Percentiles rank a stretch among this genome's conserved stretches.
Conservation (phyloP, 2,113 vertebrate genomes). For the Cathartes aura region DNA sequence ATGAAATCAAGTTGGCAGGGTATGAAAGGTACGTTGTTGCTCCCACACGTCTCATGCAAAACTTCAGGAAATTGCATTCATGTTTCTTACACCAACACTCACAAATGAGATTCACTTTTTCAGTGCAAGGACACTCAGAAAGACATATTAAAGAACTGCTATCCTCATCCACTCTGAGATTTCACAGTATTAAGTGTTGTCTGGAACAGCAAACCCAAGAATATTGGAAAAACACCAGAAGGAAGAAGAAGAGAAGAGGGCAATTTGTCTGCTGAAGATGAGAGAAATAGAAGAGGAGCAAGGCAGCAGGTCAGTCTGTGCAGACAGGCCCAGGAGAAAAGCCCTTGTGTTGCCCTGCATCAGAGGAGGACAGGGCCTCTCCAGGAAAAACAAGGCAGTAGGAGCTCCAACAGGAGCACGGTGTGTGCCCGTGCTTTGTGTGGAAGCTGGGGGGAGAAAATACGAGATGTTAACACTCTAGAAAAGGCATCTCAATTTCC, state of each 20-base stretch:
- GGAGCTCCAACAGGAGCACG: rapidly evolving
- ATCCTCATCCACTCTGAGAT: background rate
- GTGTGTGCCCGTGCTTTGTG: background rate
- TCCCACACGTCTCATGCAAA: constrained; percentile 42
- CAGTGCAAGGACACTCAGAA: constrained; percentile 9
- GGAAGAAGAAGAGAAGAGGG: background rate
- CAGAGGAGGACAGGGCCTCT: background rate
- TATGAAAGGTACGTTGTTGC: constrained; percentile 12
- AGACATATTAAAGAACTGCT: constrained; percentile 8
- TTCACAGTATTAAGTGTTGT: background rate
- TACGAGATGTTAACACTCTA: background rate
- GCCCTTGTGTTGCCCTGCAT: background rate
- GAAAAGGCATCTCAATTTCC: background rate
- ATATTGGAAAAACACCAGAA: background rate
- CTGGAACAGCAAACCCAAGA: background rate
- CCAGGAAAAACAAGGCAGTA: background rate
- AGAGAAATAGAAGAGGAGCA: background rate
- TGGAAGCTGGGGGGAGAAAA: background rate
- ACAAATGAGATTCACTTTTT: constrained; percentile 7
- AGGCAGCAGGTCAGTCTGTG: background rate
- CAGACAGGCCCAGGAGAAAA: background rate
- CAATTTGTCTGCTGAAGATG: background rate
- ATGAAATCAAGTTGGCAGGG: constrained; percentile 51
- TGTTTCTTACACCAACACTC: constrained; percentile 29
- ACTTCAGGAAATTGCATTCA: constrained; percentile 60